Conservation (phyloP, 2,113 vertebrate species). For the Melanotaenia duboulayi region DNA sequence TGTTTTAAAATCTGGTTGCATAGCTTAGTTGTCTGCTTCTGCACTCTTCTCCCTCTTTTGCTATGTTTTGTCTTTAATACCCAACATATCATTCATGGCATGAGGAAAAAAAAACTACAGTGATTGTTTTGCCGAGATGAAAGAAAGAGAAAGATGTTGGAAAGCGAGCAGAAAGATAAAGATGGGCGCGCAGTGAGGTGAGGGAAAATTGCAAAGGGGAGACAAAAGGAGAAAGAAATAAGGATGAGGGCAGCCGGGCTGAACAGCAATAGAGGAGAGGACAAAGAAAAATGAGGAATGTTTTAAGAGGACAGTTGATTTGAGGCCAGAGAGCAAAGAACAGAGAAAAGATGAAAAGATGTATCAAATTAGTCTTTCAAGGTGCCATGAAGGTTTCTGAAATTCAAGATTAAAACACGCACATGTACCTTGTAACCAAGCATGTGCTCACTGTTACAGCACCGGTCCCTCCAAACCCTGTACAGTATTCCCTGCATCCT, state of each 20-base stretch:
- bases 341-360: conserved; percentile 10
- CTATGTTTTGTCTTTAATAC: conserved; percentile 14
- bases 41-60: neutral
- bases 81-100: conserved; percentile 31
- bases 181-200: neutral
- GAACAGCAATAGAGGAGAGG: conserved; percentile 24
- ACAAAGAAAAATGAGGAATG: conserved; percentile 37
- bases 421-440: neutral
- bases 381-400: neutral
- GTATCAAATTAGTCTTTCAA: conserved; percentile 10
- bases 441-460: neutral
- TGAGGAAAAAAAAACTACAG: conserved; percentile 41
- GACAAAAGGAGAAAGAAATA: conserved; percentile 25
- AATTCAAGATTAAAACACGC: conserved; percentile 21
- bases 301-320: conserved; percentile 15
- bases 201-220: conserved; percentile 23
- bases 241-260: conserved; percentile 13
- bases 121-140: conserved; percentile 5
- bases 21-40: conserved; percentile 16
- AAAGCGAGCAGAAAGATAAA: conserved; percentile 13
- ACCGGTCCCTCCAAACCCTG: neutral
- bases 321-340: conserved; percentile 11
- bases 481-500: neutral
- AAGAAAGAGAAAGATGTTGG: conserved; percentile 10
- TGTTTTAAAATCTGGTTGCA: neutral